Base-by-base conservation (phyloP, 2,797 vertebrate genomes). In the Petrocephalus schoutedeni region DNA sequence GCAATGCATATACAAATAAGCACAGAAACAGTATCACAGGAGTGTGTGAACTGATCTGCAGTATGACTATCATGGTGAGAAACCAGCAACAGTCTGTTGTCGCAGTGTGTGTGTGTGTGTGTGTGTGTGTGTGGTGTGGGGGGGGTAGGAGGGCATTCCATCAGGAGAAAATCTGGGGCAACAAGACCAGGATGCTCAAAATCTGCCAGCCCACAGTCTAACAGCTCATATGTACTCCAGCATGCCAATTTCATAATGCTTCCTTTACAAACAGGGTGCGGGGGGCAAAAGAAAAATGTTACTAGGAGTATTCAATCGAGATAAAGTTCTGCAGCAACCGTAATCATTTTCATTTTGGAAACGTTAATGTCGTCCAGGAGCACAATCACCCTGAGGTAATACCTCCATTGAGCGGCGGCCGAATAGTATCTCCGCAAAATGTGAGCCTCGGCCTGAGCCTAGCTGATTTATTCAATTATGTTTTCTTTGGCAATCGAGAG, bases 401-500 rank as follows among this genome's bases (percentile, higher is more conserved):
- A 87, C 87, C 90, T 91, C 88, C 86, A 64, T 86, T 91, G 87
- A 91, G 87, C 88, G 89, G 77, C 77, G 80, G 92, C 90, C 92
- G 90, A 90, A 90, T 92, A 92, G 91, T 90, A 7, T 91, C 89
- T 88, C 86, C 90, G 90, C 90, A 87, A 91, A 93, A 91, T 88
- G 92, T 91, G 92, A 90, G 89, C 91, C 93, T 92, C 88, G 49
- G 91, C 92, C 92, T 89, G 90, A 19, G 90, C 90, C 93, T 91
- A 90, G 89, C 91, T 91, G 91, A 90, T 89, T 90, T 90, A 91
- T 92, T 92, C 90, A 91, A 89, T 92, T 89, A 90, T 88, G 64
- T 91, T 90, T 94, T 91, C 88, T 88, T 93, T 96, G 94, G 91
- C 91, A 92, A 91, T 87, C 90, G 87, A 88, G 90, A 93, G 88